Evolutionary conservation across 2,888 invertebrate species (phyloP), one percentile per base, ranked within the genome.

Genomic region (Megamerina dolium): DNA sequence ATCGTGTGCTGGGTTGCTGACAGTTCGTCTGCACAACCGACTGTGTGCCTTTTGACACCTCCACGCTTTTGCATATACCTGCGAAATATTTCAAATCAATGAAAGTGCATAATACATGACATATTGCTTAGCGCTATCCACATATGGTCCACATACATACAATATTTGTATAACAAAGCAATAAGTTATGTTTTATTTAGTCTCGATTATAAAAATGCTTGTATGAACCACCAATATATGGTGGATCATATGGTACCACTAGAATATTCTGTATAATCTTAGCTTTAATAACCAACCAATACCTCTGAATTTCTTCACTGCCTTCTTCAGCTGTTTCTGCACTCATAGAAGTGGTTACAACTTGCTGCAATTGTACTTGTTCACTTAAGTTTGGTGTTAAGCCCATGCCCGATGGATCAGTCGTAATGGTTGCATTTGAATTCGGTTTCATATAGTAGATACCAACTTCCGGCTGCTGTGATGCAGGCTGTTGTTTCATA

Each of bases 11-110:
- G 70, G 53, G 37, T 67, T 55, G 59, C 64, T 51, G 50, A 72
- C 51, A 72, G 54, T 57, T 87, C 87, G 53, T 87, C 85, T 0
- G 85, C 79, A 46, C 80, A 83, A 2, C 85, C 85, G 68, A 88
- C 79, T 0, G 88, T 88, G 64, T 89, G 88, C 0, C 88, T 74
- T 61, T 88, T 86, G 17, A 76, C 76, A 59, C 82, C 80, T 17
- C 88, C 88, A 13, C 88, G 76, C 31, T 76, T 81, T 65, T 83
- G 76, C 80, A 89, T 82, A 60, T 89, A 89, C 63, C 88, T 87
- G 23, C 5, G 38, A 42, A 26, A 20, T 12, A 32, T 32, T 4
- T 32, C 14, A 20, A 12, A 18, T 20, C 9, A 34, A 34, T 16
- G 10, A 33, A 14, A n/a, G n/a, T n/a, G n/a, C n/a, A n/a, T n/a